Conservation (phyloP, 2,113 vertebrate genomes). For the Trachemys scripta region DNA sequence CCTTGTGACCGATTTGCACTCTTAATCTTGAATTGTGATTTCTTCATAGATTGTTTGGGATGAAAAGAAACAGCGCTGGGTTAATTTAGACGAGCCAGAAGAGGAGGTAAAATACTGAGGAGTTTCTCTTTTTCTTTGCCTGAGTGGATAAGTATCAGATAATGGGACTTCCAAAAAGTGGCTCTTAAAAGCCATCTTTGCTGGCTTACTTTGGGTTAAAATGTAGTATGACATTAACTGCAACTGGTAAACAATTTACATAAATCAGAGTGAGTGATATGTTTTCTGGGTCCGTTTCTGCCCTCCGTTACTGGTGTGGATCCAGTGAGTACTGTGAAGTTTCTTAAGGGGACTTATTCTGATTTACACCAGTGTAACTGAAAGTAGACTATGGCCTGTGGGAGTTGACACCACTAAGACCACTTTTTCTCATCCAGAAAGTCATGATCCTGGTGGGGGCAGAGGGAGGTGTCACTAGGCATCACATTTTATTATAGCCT, state of each 20-base stretch:
- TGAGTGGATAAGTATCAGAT: neutral
- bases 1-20: neutral
- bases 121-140: neutral
- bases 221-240: neutral
- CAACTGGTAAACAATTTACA: neutral
- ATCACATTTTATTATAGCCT: neutral
- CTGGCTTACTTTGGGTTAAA: neutral
- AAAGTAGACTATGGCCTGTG: neutral
- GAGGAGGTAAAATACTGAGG: slow-evolving; percentile 86
- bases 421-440: neutral
- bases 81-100: slow-evolving; percentile 94
- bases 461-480: neutral
- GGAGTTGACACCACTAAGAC: neutral
- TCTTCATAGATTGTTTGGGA: slow-evolving; percentile 95
- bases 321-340: neutral
- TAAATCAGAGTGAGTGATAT: neutral
- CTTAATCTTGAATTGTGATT: neutral
- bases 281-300: neutral
- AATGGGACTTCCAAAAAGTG: neutral
- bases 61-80: slow-evolving; percentile 92
- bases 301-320: neutral
- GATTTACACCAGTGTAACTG: neutral
- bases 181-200: neutral
- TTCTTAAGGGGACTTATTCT: neutral
- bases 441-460: neutral